phyloP scores from a whole-genome alignment of 1,140 invertebrate species.

The Formica exsecta region DNA sequence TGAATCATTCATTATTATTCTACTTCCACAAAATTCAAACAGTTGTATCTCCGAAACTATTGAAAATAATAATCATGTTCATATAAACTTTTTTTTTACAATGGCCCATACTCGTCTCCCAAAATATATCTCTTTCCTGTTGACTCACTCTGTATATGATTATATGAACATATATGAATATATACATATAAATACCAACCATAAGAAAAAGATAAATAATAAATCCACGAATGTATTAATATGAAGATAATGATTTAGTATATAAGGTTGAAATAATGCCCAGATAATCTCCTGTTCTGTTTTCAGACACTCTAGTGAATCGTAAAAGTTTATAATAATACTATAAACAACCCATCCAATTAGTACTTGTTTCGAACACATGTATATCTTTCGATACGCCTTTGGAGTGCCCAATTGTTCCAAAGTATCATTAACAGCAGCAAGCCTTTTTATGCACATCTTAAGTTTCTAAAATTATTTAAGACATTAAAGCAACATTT shows the following conservation, averaged over 20 bases:
- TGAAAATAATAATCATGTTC: too few species aligned
- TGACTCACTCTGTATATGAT: too few species aligned
- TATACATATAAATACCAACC: conserved; percentile 1
- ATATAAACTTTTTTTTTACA: too few species aligned
- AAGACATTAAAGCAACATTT: too few species aligned
- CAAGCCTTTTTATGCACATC: conserved; percentile 6
- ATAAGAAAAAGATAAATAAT: not conserved
- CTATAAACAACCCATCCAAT: not conserved
- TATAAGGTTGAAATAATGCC: not conserved
- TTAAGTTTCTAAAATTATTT: conserved; percentile 1
- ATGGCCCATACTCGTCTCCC: too few species aligned
- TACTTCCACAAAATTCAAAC: too few species aligned
- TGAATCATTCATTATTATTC: too few species aligned
- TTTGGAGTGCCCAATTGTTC: not conserved
- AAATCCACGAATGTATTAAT: not conserved
- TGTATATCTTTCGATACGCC: not conserved
- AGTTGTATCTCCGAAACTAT: too few species aligned
- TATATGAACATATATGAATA: not conserved
- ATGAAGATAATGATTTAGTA: not conserved
- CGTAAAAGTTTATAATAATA: too few species aligned
- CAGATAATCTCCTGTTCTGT: not conserved
- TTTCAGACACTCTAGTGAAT: too few species aligned
- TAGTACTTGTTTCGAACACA: not conserved
- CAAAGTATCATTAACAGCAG: conserved; percentile 15
- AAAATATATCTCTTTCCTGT: too few species aligned